Evolutionary conservation across 1,140 invertebrate genomes (phyloP).

Genomic region (Asobara japonica): DNA sequence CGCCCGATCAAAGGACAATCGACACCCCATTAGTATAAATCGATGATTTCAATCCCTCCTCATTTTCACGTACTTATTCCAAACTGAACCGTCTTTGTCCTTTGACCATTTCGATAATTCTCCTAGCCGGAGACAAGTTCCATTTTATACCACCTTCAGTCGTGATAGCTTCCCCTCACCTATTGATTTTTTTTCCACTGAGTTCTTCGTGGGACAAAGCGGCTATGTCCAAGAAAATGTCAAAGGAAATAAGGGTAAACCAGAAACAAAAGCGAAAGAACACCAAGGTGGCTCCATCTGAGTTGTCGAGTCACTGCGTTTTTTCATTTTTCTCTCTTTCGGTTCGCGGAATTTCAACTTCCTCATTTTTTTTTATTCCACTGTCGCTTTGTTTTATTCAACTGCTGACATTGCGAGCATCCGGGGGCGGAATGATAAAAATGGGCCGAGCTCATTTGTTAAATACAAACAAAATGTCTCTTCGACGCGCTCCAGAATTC

Average conservation of each 20-base stretch:
- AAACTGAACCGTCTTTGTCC: background rate
- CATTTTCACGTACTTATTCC: background rate
- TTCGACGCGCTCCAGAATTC: no score
- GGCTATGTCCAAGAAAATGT: slow-evolving; percentile 11
- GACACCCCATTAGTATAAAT: background rate
- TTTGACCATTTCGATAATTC: background rate
- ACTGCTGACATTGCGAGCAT: background rate
- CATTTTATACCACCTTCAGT: background rate
- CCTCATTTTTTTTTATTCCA: background rate
- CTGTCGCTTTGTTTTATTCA: background rate
- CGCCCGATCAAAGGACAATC: background rate
- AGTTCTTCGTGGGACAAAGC: background rate
- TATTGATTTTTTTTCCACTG: slow-evolving; percentile 5
- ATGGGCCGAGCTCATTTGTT: background rate
- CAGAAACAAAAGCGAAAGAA: slow-evolving; percentile 1
- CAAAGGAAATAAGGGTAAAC: slow-evolving; percentile 15
- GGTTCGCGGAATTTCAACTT: background rate
- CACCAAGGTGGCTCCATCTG: slow-evolving; percentile 7
- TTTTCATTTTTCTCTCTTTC: slow-evolving; percentile 11
- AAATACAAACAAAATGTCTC: no score
- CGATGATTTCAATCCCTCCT: no score
- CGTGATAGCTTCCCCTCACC: background rate
- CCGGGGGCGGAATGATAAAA: background rate
- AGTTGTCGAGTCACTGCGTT: slow-evolving; percentile 1
- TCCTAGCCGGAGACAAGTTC: background rate